Evolutionary conservation across 2,797 vertebrate genomes (phyloP).

Genomic region (Sebastes goodei): DNA sequence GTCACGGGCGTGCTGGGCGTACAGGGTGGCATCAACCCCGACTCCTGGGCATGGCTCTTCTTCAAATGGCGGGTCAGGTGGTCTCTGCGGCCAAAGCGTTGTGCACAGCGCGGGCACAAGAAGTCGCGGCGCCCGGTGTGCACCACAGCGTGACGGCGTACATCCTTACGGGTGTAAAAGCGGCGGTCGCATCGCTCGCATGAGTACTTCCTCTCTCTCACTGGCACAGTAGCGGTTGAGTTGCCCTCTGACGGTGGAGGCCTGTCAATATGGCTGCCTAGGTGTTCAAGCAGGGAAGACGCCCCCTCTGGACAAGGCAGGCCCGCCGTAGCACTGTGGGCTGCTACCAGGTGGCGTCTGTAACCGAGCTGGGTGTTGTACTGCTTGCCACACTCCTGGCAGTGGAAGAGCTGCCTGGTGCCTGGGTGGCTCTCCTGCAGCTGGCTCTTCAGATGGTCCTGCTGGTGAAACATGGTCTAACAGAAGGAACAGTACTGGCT

Average conservation of each 20-base stretch:
- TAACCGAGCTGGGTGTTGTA: conserved; percentile 97
- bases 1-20: conserved; percentile 78
- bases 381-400: conserved; percentile 95
- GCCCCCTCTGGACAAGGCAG: conserved; percentile 90
- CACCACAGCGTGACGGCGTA: conserved; percentile 93
- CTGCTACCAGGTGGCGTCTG: conserved; percentile 90
- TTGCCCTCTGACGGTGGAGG: conserved; percentile 81
- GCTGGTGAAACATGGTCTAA: conserved; percentile 96
- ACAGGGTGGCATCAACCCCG: conserved; percentile 82
- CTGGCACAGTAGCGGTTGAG: conserved; percentile 45
- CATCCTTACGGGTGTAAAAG: conserved; percentile 97
- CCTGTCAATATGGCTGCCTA: conserved; percentile 89
- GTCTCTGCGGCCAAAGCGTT: conserved; percentile 94
- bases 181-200: conserved; percentile 95
- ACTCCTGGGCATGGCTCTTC: conserved; percentile 96
- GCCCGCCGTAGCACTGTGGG: conserved; percentile 82
- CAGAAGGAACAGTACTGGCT: conserved; percentile 85
- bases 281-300: conserved; percentile 90
- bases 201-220: conserved; percentile 94
- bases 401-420: conserved; percentile 92
- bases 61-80: conserved; percentile 96
- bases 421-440: conserved; percentile 81
- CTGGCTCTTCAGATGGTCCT: conserved; percentile 91
- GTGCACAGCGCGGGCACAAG: conserved; percentile 94
- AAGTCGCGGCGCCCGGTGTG: conserved; percentile 97